Evolutionary conservation across 2,797 vertebrate species (phyloP).

Genomic region (Sebastes oblongus): DNA sequence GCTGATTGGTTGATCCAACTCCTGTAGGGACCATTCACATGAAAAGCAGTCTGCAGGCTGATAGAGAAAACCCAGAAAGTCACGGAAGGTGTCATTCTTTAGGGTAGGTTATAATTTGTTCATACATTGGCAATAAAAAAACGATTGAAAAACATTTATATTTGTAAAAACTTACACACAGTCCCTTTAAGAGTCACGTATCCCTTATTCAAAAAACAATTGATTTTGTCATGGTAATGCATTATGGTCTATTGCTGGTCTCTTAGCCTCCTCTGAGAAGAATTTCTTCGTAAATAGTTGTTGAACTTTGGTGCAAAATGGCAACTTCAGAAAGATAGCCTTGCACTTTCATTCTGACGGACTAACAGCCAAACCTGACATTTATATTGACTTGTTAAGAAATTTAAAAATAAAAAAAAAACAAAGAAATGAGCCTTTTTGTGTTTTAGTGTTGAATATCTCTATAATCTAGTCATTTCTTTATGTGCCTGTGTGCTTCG

Average conservation of each 20-base stretch:
- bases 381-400: neutral
- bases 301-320: neutral
- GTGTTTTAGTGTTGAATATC: neutral
- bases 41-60: too few relatives aligned
- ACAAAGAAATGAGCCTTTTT: neutral
- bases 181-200: neutral
- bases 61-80: too few relatives aligned
- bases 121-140: too few relatives aligned
- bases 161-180: too few relatives aligned
- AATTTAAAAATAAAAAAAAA: neutral
- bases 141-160: too few relatives aligned
- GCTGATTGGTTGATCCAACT: neutral
- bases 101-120: too few relatives aligned
- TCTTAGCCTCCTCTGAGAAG: neutral
- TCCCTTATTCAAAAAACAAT: neutral
- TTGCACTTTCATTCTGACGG: neutral
- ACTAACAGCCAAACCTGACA: neutral
- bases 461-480: neutral
- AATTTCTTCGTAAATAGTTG: neutral
- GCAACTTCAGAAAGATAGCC: neutral
- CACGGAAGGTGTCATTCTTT: too few relatives aligned
- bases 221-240: neutral
- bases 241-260: neutral
- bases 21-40: neutral
- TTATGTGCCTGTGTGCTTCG: neutral